These are phyloP conservation scores for Hypolimnas misippus DNA, from an alignment of 2,888 invertebrate genomes.

Conservation along the genomic window DNA sequence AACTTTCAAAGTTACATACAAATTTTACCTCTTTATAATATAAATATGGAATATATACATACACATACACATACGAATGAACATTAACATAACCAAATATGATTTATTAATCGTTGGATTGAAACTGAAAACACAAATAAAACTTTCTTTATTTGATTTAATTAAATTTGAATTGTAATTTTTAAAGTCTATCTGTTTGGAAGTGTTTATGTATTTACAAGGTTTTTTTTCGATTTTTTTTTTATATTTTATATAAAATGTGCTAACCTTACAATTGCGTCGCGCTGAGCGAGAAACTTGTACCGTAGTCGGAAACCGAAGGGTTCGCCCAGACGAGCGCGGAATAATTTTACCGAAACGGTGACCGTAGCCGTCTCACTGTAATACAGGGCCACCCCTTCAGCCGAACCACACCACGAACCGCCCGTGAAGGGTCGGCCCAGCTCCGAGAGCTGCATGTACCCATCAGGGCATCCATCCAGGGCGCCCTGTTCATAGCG, in stretches of 20 bases:
- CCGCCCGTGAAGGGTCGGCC: constrained; percentile 95
- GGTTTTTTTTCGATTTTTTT: no score
- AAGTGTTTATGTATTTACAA: no score
- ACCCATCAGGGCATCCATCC: constrained; percentile 94
- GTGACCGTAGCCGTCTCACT: constrained; percentile 96
- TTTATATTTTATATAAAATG: background rate
- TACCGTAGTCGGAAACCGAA: constrained; percentile 92
- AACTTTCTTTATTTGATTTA: no score
- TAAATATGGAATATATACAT: no score
- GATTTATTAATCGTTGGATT: no score
- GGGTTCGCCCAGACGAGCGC: constrained; percentile 88
- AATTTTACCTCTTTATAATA: no score
- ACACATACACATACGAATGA: no score
- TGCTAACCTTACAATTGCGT: constrained; percentile 88
- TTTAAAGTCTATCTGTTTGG: no score
- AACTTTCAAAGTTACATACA: no score
- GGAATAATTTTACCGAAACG: constrained; percentile 91
- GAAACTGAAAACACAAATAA: no score
- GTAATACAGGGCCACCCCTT: constrained; percentile 92
- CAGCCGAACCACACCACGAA: constrained; percentile 94
- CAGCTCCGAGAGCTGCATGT: constrained; percentile 93
- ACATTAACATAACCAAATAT: no score
- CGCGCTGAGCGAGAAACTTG: constrained; percentile 91
- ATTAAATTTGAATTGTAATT: no score
- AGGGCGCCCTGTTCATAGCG: constrained; percentile 88